phyloP scores from a whole-genome alignment of 2,113 vertebrate species.

The Eulemur rufifrons region DNA sequence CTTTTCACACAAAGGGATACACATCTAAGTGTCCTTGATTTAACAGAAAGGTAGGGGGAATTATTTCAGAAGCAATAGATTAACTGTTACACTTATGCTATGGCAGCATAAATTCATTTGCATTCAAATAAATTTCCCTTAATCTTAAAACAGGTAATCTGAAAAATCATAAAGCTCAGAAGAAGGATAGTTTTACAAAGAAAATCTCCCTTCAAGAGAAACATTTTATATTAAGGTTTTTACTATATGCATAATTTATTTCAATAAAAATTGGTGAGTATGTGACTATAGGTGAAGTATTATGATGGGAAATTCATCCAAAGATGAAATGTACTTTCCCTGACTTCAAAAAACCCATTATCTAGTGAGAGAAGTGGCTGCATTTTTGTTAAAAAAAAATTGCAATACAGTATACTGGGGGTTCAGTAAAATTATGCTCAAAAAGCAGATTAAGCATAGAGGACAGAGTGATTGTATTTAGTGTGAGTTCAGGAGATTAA shows the following conservation, averaged over 20 bases:
- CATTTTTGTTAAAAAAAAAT: neutral
- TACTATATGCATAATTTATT: neutral
- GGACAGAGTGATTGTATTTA: neutral
- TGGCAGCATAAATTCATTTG: neutral
- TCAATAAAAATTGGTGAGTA: neutral
- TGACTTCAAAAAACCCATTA: neutral
- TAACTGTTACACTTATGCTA: neutral
- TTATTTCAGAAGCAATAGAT: neutral
- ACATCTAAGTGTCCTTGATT: neutral
- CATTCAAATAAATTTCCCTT: neutral
- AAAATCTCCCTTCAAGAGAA: neutral
- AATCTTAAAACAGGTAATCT: neutral
- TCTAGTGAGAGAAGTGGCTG: neutral
- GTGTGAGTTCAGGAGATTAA: neutral
- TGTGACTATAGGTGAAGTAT: neutral
- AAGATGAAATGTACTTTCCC: neutral
- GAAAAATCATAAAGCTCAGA: neutral
- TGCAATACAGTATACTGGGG: neutral
- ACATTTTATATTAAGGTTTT: neutral
- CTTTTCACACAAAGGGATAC: neutral
- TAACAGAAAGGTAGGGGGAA: neutral
- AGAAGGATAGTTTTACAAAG: neutral
- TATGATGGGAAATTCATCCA: neutral
- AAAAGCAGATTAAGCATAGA: neutral
- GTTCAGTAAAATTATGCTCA: neutral